phyloP scores from a whole-genome alignment of 2,888 invertebrate species.

The Cheilosia grossa region DNA sequence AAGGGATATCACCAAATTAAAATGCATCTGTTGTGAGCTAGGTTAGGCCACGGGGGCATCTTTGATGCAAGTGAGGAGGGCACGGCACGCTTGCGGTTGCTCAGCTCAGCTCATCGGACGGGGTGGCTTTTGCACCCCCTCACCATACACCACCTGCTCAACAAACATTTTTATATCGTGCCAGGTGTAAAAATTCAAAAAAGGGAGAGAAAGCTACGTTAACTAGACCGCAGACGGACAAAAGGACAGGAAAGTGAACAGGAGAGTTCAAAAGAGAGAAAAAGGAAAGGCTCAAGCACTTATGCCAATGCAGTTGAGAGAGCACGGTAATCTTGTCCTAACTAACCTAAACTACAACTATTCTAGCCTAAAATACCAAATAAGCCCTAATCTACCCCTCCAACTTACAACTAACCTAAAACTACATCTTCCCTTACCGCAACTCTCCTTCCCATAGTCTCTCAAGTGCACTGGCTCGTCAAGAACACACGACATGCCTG shows the following conservation, averaged over 20 bases:
- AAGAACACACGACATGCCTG: too few relatives aligned
- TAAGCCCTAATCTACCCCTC: too few relatives aligned
- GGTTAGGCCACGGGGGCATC: too few relatives aligned
- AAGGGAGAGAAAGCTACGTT: background rate
- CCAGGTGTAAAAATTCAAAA: background rate
- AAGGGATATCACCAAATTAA: conserved; percentile 22
- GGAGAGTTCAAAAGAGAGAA: background rate
- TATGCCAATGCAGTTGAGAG: background rate
- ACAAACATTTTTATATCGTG: background rate
- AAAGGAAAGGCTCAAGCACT: background rate
- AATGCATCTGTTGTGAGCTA: conserved; percentile 26
- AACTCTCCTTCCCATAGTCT: too few relatives aligned
- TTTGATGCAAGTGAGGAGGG: too few relatives aligned
- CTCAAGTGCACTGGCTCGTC: too few relatives aligned
- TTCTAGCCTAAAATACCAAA: too few relatives aligned
- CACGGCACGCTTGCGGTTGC: too few relatives aligned
- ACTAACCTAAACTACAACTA: too few relatives aligned
- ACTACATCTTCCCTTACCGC: too few relatives aligned
- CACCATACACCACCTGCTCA: background rate
- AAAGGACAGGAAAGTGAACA: background rate
- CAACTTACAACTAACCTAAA: too few relatives aligned
- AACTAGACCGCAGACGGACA: background rate
- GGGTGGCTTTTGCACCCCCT: background rate
- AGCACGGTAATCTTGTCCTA: background rate
- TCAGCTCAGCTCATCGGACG: too few relatives aligned